Conservation (phyloP, 2,888 invertebrate species). For the Eupithecia subfuscata region DNA sequence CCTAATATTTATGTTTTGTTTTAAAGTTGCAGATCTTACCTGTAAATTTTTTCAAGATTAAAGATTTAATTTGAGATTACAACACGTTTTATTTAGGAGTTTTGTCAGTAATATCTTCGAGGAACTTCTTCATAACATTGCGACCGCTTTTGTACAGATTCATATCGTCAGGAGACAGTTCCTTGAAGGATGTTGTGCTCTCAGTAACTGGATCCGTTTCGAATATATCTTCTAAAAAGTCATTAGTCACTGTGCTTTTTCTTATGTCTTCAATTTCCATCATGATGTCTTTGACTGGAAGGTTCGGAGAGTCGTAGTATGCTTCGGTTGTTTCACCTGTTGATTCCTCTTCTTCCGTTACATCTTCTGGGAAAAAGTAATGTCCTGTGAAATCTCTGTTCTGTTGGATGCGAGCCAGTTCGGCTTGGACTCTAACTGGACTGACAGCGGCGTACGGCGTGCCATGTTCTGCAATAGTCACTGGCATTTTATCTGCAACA, state of each 20-base stretch:
- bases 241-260: slow-evolving; percentile 65
- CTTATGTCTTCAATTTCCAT: slow-evolving; percentile 71
- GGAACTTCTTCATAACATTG: slow-evolving; percentile 62
- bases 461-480: slow-evolving; percentile 46
- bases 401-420: slow-evolving; percentile 61
- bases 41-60: not conserved
- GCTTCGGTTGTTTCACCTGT: slow-evolving; percentile 60
- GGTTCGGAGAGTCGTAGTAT: slow-evolving; percentile 64
- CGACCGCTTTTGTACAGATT: slow-evolving; percentile 57
- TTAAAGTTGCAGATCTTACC: not conserved
- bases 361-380: slow-evolving; percentile 77
- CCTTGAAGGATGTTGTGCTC: slow-evolving; percentile 51
- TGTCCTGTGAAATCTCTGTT: slow-evolving; percentile 74
- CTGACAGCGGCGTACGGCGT: slow-evolving; percentile 53
- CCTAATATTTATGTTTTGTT: slow-evolving; percentile 5
- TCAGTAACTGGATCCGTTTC: slow-evolving; percentile 67
- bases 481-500: slow-evolving; percentile 54
- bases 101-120: slow-evolving; percentile 58
- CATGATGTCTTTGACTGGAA: slow-evolving; percentile 64
- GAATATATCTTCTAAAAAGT: slow-evolving; percentile 75
- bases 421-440: slow-evolving; percentile 71
- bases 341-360: slow-evolving; percentile 50
- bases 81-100: slow-evolving; percentile 20
- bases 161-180: slow-evolving; percentile 55
- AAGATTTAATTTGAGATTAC: not conserved